Conservation (phyloP, 2,113 vertebrate genomes). For the Callocephalon fimbriatum region DNA sequence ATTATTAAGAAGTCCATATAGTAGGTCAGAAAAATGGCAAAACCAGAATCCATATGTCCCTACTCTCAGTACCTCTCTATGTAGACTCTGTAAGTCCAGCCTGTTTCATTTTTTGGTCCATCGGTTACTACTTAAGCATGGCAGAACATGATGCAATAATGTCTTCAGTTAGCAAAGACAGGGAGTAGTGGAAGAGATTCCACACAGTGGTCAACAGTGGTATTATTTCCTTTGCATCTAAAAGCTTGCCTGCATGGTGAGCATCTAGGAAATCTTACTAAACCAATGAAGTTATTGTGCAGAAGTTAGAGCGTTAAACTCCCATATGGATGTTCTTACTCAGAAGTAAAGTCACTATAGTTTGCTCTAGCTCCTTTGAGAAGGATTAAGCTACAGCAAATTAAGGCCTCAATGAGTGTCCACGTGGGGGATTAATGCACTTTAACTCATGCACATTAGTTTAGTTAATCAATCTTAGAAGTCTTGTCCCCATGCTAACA, state of each 20-base stretch:
- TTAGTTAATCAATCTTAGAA: slow-evolving; percentile 18
- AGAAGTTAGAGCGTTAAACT: not conserved
- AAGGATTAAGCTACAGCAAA: not conserved
- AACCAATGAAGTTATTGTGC: not conserved
- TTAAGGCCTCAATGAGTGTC: not conserved
- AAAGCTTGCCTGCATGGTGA: not conserved
- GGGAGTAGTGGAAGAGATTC: not conserved
- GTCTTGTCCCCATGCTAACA: not conserved
- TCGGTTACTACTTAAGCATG: not conserved
- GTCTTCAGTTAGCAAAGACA: not conserved
- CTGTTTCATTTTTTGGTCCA: not conserved
- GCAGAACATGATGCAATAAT: not conserved
- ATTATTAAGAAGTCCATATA: not conserved
- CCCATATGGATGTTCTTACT: not conserved
- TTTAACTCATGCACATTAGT: not conserved
- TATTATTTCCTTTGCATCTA: not conserved
- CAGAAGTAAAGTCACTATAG: not conserved
- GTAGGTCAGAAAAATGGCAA: not conserved
- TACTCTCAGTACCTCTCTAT: not conserved
- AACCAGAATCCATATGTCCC: not conserved
- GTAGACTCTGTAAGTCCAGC: not conserved
- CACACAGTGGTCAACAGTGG: not conserved
- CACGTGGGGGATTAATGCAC: not conserved
- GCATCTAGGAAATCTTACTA: not conserved
- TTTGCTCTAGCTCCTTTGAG: not conserved